Percentiles rank a stretch among this genome's conserved stretches.
Conservation (phyloP, 2,888 invertebrate genomes). For the Ochropacha duplaris region DNA sequence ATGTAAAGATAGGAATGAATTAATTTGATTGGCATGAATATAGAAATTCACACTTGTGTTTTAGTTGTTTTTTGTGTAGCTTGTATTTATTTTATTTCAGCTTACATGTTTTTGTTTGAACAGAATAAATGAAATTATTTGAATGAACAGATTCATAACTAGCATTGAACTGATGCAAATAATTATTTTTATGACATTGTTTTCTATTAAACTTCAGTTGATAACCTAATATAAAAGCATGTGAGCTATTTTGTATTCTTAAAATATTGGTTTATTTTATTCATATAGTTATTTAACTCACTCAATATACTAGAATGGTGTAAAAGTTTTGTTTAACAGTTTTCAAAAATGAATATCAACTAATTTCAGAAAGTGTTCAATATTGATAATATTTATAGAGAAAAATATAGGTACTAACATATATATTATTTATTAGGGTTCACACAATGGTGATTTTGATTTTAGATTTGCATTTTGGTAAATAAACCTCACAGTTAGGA, state of each 20-base stretch:
- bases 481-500: slow-evolving; percentile 49
- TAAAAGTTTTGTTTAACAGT: slow-evolving; percentile 24
- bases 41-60: slow-evolving; percentile 23
- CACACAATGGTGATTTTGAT: slow-evolving; percentile 56
- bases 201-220: slow-evolving; percentile 21
- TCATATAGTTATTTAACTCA: slow-evolving; percentile 14
- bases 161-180: slow-evolving; percentile 15
- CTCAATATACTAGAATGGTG: slow-evolving; percentile 18
- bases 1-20: slow-evolving; percentile 28
- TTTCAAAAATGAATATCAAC: slow-evolving; percentile 21
- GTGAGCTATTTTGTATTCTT: slow-evolving; percentile 23
- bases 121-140: slow-evolving; percentile 10
- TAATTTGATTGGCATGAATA: slow-evolving; percentile 20
- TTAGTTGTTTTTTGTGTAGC: slow-evolving; percentile 19
- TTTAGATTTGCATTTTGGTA: slow-evolving; percentile 64
- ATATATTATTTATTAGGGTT: slow-evolving; percentile 38
- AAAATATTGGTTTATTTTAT: slow-evolving; percentile 17
- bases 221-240: slow-evolving; percentile 25
- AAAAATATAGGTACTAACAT: slow-evolving; percentile 13
- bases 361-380: slow-evolving; percentile 26
- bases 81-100: slow-evolving; percentile 30
- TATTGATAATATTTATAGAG: slow-evolving; percentile 30
- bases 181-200: slow-evolving; percentile 22
- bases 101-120: slow-evolving; percentile 34
- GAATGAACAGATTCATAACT: not conserved